A percentile compares a stretch with the other conserved stretches of the same genome.
Conservation (phyloP, 2,113 vertebrate species). For the Ochotona princeps region DNA sequence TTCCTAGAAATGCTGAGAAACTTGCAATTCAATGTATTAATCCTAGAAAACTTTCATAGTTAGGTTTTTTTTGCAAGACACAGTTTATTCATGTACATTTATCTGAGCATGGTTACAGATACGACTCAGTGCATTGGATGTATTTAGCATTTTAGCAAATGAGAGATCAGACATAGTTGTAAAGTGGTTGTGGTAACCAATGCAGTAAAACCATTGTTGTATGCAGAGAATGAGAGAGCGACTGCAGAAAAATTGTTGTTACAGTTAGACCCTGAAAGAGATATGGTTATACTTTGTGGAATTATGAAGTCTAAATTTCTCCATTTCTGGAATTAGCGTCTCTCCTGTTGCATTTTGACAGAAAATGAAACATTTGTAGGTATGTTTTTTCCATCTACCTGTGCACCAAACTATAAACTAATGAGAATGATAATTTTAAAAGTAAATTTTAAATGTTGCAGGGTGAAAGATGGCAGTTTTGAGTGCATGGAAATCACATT, state of each 20-base stretch:
- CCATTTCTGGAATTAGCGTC: background rate
- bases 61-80: background rate
- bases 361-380: background rate
- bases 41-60: background rate
- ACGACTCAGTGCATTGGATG: background rate
- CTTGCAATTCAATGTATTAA: background rate
- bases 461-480: background rate
- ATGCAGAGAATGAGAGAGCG: background rate
- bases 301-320: background rate
- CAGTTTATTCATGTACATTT: background rate
- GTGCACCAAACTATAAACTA: background rate
- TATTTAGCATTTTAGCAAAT: background rate
- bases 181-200: background rate
- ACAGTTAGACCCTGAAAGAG: slow-evolving; percentile 2
- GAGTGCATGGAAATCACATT: background rate
- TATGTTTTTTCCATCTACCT: no score
- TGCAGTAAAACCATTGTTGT: background rate
- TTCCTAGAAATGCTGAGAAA: background rate
- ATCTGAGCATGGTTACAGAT: background rate
- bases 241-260: background rate
- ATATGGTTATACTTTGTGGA: background rate
- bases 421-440: background rate
- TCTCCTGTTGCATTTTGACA: background rate
- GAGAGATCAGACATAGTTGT: background rate
- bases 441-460: background rate